Conservation (phyloP, 1,140 invertebrate species). For the Neodiprion lecontei region DNA sequence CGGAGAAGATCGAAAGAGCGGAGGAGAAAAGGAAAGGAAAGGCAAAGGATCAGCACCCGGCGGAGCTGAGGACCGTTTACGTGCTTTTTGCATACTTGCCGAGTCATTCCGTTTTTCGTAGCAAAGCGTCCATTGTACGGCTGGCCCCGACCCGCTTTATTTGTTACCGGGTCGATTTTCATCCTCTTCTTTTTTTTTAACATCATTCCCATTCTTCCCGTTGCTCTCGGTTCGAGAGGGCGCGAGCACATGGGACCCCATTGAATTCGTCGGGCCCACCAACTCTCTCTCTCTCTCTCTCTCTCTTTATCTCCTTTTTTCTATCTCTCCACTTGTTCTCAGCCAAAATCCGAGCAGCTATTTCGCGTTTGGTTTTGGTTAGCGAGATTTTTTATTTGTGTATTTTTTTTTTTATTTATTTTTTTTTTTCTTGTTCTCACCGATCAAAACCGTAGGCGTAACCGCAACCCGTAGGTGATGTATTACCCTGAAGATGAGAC, state of each 20-base stretch:
- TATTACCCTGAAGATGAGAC: too few species aligned
- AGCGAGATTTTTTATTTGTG: too few species aligned
- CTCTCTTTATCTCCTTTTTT: too few species aligned
- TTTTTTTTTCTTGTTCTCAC: too few species aligned
- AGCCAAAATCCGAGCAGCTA: too few species aligned
- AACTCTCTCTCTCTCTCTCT: too few species aligned
- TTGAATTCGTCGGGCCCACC: not conserved
- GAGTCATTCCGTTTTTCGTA: conserved; percentile 42
- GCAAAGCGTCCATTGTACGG: not conserved
- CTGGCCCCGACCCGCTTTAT: not conserved
- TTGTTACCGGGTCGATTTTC: not conserved
- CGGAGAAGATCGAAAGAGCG: conserved; percentile 41
- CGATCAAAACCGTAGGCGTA: too few species aligned
- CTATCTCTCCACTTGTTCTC: too few species aligned
- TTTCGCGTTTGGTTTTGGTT: too few species aligned
- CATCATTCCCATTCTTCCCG: not conserved
- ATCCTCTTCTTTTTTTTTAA: not conserved
- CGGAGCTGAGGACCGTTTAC: conserved; percentile 51
- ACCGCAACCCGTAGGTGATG: too few species aligned
- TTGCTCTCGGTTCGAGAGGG: not conserved
- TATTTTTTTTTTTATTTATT: too few species aligned
- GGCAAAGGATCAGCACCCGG: not conserved
- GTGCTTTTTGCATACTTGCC: conserved; percentile 55
- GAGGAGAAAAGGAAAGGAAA: too few species aligned
- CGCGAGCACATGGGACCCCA: not conserved